Evolutionary conservation across 1,140 invertebrate species (phyloP).

Genomic region (Parasteatoda tepidariorum): DNA sequence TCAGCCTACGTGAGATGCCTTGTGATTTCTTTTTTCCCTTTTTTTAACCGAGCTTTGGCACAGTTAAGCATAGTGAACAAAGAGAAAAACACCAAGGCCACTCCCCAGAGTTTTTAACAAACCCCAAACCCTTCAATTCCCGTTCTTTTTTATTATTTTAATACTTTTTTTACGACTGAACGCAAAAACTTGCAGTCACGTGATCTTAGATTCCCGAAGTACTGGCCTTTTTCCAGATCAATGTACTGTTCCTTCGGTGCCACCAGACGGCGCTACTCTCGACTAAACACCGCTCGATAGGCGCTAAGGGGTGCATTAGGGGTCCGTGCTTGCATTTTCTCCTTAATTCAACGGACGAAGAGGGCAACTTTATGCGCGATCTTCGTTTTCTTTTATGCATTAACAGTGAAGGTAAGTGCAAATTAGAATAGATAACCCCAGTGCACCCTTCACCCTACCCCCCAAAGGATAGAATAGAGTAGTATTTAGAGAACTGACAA

Average conservation of each 20-base stretch:
- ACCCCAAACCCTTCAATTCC: slow-evolving; percentile 56
- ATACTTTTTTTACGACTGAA: slow-evolving; percentile 32
- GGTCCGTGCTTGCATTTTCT: slow-evolving; percentile 15
- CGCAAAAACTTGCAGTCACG: slow-evolving; percentile 51
- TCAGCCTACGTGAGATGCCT: slow-evolving; percentile 26
- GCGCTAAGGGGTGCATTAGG: slow-evolving; percentile 23
- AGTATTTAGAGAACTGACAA: too few relatives aligned
- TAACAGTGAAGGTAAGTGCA: slow-evolving; percentile 20
- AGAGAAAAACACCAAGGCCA: slow-evolving; percentile 11
- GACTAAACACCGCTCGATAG: slow-evolving; percentile 45
- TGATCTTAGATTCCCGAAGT: slow-evolving; percentile 49
- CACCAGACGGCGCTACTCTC: slow-evolving; percentile 21
- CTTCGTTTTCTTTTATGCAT: slow-evolving; percentile 7
- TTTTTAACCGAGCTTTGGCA: slow-evolving; percentile 1
- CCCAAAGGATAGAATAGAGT: too few relatives aligned
- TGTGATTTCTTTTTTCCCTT: slow-evolving; percentile 1
- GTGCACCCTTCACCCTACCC: neutral
- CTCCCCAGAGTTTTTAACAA: slow-evolving; percentile 58
- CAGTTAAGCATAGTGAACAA: slow-evolving; percentile 31
- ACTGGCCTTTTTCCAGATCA: slow-evolving; percentile 44
- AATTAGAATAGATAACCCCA: neutral
- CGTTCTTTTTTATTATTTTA: slow-evolving; percentile 2
- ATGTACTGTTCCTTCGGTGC: neutral
- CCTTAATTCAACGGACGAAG: slow-evolving; percentile 26
- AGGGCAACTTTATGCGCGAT: slow-evolving; percentile 13